Base-by-base conservation (phyloP, 1,140 invertebrate genomes). In the Galleria mellonella region DNA sequence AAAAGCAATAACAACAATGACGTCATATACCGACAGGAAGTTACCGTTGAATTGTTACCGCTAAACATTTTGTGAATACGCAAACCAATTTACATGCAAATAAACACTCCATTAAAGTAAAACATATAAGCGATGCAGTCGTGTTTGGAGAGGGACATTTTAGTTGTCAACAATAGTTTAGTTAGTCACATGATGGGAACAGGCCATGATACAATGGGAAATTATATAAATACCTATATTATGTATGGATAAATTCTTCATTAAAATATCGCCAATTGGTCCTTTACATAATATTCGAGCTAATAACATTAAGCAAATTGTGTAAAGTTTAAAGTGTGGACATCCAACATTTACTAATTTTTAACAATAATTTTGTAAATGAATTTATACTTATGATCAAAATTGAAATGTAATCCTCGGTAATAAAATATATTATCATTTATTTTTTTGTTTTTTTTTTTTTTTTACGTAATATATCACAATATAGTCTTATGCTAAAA, bases 11-110 rank as follows among this genome's bases (percentile, higher is more conserved):
- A 69, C 64, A 61, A 47, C 51, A 58, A 62, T 57, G 55, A 61
- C 32, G 49, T 40, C 37, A 56, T 59, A 53, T 46, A 57, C 17
- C 32, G 32, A 60, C 49, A 61, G 48, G 51, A 55, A 70, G 57
- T 70, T 52, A 51, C 62, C 59, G 64, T 70, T 47, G 43, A 46
- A 46, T 54, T 32, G 43, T 52, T 50, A 58, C 54, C 38, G 40
- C 64, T 55, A 65, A 45, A 61, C 51, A 54, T 30, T 33, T 39
- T 52, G 72, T 78, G 74, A 71, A 43, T 43, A 58, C 51, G 79
- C 79, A 84, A 84, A 84, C 64, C 51, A 84, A 76, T 69, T 49
- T 79, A 83, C 79, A 83, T 83, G 79, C 79, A 83, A 82, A 82
- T 75, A 47, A 79, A 82, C 73, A 81, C 60, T 65, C 55, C 67